Evolutionary conservation across 2,888 invertebrate species (phyloP), one percentile per base, ranked within the genome.

Genomic region (Exephanes ischioxanthus): DNA sequence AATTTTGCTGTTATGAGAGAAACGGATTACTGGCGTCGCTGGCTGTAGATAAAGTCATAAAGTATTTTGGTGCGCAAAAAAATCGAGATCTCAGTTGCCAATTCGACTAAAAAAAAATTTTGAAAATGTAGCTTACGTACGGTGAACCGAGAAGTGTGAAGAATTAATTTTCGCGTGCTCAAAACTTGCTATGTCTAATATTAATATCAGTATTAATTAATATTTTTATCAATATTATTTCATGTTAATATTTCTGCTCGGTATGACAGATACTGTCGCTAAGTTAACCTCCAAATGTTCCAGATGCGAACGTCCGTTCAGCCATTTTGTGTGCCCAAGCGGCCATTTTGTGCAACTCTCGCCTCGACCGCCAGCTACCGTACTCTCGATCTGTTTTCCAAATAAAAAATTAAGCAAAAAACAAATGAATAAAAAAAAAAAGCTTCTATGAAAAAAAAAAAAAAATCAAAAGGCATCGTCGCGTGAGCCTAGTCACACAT

Each of bases 401-500:
- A 22, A 26, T 26, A 26, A 22, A 26, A 58, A 22, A 58, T 45
- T 45, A 14, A 3, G 45, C 30, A 30, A 45, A 45, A 45, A 14
- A 45, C 0, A 48, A 41, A 41, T 41, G 11, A 3, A 41, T 11
- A 55, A 55, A 55, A 9, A 7, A 22, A 26, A 26, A 3, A 55
- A 68, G 58, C 68, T 77, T 68, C 77, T 55, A 51, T 68, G 14
- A 7, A 4, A 58, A 73, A 37, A 37, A 37, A n/a, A 37, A 37
- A 37, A 33, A 66, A 51, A 73, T 48, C 6, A 66, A 19, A 66
- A 67, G 16, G 26, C 41, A 68, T 6, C 72, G 80, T 63, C 73
- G 67, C 83, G 75, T 67, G 58, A 37, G 72, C 79, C 79, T 80
- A 83, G 83, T 83, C 79, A 71, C 76, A 79, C 83, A 78, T 83